Conservation (phyloP, 2,113 vertebrate genomes). For the Ibidorhyncha struthersii region DNA sequence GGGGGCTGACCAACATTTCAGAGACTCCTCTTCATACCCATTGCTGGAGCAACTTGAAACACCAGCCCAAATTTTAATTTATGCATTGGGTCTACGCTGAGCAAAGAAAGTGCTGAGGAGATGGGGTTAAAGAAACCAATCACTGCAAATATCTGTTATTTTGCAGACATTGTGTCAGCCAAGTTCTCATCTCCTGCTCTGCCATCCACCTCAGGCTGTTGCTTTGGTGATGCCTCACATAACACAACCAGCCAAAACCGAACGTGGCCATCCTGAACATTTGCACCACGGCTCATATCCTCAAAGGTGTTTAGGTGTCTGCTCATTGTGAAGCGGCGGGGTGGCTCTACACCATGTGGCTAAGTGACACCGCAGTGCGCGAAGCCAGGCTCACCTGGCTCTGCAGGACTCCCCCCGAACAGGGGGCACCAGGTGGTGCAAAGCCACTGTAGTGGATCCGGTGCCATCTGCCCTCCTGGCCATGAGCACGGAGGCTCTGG, state of each 20-base stretch:
- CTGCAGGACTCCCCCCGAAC: background rate
- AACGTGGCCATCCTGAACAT: accelerated
- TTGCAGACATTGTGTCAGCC: background rate
- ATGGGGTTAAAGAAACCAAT: background rate
- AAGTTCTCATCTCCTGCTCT: background rate
- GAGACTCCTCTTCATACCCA: background rate
- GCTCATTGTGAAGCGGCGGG: accelerated
- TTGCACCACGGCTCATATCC: background rate
- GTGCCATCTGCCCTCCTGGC: slow-evolving; percentile 65
- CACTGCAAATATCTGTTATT: background rate
- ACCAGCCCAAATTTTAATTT: background rate
- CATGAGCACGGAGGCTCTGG: background rate
- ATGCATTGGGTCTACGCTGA: background rate
- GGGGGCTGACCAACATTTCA: accelerated
- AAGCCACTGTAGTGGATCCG: slow-evolving; percentile 26
- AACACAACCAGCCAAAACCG: background rate
- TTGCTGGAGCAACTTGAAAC: background rate
- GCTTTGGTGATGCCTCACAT: background rate
- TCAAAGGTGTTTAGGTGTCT: background rate
- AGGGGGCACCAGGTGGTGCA: slow-evolving; percentile 47
- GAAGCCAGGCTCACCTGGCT: slow-evolving; percentile 19
- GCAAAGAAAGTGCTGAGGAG: background rate
- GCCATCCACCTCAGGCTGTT: background rate
- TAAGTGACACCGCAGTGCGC: background rate
- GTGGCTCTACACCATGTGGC: background rate